A percentile compares a stretch with the other conserved stretches of the same genome.
Conservation (phyloP, 2,888 invertebrate genomes). For the Lamproptera curius region DNA sequence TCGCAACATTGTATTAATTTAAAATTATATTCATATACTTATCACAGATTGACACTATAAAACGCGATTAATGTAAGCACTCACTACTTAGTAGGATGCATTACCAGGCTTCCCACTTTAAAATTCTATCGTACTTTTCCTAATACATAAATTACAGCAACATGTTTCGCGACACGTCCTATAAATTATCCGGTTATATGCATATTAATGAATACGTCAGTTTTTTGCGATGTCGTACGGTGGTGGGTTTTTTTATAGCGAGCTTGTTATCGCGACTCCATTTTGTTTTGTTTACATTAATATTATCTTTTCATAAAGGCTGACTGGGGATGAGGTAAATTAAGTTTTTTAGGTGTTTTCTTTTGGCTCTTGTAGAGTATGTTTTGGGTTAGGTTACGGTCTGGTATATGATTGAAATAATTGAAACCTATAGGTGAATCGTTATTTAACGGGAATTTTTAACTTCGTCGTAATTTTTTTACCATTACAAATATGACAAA, state of each 20-base stretch:
- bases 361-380: too few species aligned
- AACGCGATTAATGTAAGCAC: too few species aligned
- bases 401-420: too few species aligned
- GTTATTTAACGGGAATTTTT: too few species aligned
- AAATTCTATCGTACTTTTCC: constrained; percentile 19
- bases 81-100: not conserved
- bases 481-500: too few species aligned
- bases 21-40: too few species aligned
- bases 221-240: constrained; percentile 22
- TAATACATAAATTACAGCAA: constrained; percentile 27
- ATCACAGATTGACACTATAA: too few species aligned
- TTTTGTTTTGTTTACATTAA: constrained; percentile 12
- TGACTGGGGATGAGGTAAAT: not conserved
- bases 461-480: too few species aligned
- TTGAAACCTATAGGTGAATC: too few species aligned
- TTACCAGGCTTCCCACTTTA: constrained; percentile 6
- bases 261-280: constrained; percentile 14
- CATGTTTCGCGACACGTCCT: constrained; percentile 24
- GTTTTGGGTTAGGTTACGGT: too few species aligned
- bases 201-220: constrained; percentile 28
- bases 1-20: too few species aligned
- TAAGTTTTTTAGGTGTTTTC: constrained; percentile 3
- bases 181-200: constrained; percentile 29
- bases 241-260: constrained; percentile 9
- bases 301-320: constrained; percentile 12